Percentiles rank a stretch among this genome's conserved stretches.
phyloP scores from a whole-genome alignment of 2,888 invertebrate genomes.

The Apotomis turbidana region DNA sequence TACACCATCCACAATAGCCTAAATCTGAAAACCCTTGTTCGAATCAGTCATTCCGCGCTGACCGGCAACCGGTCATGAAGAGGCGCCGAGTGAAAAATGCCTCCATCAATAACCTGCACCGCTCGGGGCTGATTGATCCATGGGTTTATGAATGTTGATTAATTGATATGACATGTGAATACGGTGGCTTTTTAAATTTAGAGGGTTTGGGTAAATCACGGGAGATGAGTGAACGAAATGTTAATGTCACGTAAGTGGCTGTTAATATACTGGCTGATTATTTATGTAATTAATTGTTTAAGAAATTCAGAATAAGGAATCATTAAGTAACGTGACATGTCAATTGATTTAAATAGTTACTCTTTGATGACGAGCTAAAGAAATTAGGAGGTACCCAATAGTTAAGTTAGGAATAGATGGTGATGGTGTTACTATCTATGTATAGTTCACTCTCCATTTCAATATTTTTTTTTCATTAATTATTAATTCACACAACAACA shows the following conservation, averaged over 20 bases:
- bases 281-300: too few species aligned
- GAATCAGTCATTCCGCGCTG: not conserved
- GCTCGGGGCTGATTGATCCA: constrained; percentile 60
- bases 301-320: too few species aligned
- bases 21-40: not conserved
- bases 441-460: too few species aligned
- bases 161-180: constrained; percentile 34
- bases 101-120: constrained; percentile 65
- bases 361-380: too few species aligned
- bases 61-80: constrained; percentile 41
- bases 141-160: constrained; percentile 42
- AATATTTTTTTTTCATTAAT: too few species aligned
- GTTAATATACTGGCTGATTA: too few species aligned
- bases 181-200: constrained; percentile 6
- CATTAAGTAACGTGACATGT: too few species aligned
- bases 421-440: too few species aligned
- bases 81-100: constrained; percentile 65
- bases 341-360: too few species aligned
- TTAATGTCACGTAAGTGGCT: not conserved
- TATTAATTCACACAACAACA: too few species aligned
- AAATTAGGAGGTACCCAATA: too few species aligned
- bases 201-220: not conserved
- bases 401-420: too few species aligned
- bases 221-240: not conserved
- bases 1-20: not conserved